phyloP scores from a whole-genome alignment of 2,888 invertebrate species.

The Machimus rusticus region DNA sequence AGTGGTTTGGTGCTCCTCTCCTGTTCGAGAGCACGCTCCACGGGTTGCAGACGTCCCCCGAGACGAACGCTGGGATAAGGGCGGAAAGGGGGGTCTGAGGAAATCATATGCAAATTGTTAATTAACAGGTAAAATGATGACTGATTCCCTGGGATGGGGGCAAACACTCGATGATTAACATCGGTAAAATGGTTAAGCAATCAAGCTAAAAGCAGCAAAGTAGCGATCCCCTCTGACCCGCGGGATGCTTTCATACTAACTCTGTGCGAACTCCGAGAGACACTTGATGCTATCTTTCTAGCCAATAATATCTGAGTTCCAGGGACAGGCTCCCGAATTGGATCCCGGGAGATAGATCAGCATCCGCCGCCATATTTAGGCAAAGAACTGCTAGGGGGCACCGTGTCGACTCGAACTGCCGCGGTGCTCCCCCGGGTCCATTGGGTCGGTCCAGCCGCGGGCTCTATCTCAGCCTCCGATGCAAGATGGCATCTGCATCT shows the following conservation, averaged over 20 bases:
- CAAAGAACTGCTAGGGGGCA: constrained; percentile 38
- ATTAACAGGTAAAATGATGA: constrained; percentile 39
- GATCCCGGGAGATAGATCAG: constrained; percentile 42
- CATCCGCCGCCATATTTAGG: constrained; percentile 44
- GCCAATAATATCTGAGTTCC: constrained; percentile 39
- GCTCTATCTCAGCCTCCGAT: not conserved
- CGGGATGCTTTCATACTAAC: not conserved
- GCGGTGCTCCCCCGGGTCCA: constrained; percentile 11
- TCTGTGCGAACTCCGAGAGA: not conserved
- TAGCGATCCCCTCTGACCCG: not conserved
- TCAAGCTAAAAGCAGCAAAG: not conserved
- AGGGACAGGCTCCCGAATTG: constrained; percentile 46
- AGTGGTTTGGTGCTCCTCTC: not conserved
- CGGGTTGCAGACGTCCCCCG: not conserved
- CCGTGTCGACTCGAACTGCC: constrained; percentile 19
- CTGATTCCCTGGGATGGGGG: not conserved
- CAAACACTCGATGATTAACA: constrained; percentile 12
- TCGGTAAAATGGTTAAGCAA: constrained; percentile 24
- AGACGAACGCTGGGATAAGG: not conserved
- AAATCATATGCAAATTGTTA: constrained; percentile 37
- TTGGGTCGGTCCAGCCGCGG: not conserved
- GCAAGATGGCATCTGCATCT: constrained; percentile 34
- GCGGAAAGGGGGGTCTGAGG: not conserved
- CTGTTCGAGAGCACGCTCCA: not conserved
- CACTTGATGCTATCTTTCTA: constrained; percentile 37